phyloP scores from a whole-genome alignment of 2,888 invertebrate genomes.

The Odontocerum albicorne region DNA sequence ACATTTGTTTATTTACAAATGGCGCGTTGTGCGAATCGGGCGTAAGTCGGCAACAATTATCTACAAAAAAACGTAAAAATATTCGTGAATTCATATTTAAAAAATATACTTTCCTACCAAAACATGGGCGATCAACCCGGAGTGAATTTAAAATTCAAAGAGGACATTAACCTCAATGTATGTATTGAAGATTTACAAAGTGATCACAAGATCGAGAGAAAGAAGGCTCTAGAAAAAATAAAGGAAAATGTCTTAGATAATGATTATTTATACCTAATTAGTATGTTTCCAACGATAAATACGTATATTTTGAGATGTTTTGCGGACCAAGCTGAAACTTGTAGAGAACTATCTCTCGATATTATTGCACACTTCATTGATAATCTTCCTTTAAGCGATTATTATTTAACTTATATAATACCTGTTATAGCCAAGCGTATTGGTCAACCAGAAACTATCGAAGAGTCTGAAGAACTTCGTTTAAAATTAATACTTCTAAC shows the following conservation, averaged over 20 bases:
- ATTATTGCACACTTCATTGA: constrained; percentile 60
- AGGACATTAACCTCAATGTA: constrained; percentile 9
- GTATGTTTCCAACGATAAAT: constrained; percentile 48
- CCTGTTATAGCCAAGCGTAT: constrained; percentile 77
- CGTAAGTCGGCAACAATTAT: constrained; percentile 1
- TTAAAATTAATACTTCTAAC: constrained; percentile 67
- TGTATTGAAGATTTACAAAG: constrained; percentile 51
- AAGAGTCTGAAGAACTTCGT: constrained; percentile 78
- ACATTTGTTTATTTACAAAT: constrained; percentile 36
- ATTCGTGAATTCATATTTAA: background rate
- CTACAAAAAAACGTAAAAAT: background rate
- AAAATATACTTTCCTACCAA: background rate
- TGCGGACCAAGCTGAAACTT: constrained; percentile 63
- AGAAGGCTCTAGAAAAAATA: constrained; percentile 58
- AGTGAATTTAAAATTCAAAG: background rate
- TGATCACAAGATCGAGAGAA: constrained; percentile 61
- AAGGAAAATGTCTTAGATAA: constrained; percentile 52
- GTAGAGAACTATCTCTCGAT: constrained; percentile 60
- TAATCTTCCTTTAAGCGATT: constrained; percentile 65
- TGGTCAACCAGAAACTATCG: constrained; percentile 71
- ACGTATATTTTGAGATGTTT: constrained; percentile 51
- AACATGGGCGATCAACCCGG: constrained; percentile 7
- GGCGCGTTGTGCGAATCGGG: constrained; percentile 16
- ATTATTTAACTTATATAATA: constrained; percentile 73
- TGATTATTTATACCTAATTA: constrained; percentile 46